Evolutionary conservation across 2,113 vertebrate species (phyloP).

Genomic region (Phylloscopus trochiloides): DNA sequence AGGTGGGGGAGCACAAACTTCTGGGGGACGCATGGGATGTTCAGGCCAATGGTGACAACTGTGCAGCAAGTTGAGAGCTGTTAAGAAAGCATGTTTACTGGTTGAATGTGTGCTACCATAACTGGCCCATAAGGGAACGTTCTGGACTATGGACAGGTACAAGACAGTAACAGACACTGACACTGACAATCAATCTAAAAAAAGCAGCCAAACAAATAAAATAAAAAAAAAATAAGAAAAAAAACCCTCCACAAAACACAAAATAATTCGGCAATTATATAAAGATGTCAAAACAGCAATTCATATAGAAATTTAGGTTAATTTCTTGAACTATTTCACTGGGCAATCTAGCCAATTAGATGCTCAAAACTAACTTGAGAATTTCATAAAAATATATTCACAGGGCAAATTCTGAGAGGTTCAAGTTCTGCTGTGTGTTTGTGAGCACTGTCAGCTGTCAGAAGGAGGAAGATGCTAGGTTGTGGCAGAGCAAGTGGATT

Average conservation of each 20-base stretch:
- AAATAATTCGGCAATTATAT: not conserved
- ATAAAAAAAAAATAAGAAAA: fast-evolving
- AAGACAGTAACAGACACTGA: not conserved
- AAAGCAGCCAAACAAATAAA: fast-evolving
- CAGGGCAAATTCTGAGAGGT: not conserved
- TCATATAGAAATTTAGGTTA: not conserved
- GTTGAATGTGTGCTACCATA: not conserved
- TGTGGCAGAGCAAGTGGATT: not conserved
- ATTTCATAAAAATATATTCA: not conserved
- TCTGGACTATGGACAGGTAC: not conserved
- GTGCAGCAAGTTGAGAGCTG: fast-evolving
- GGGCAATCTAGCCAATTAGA: not conserved
- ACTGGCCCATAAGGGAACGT: not conserved
- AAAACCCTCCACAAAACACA: not conserved
- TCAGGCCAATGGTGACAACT: not conserved
- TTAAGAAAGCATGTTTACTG: not conserved
- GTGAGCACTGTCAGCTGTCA: not conserved
- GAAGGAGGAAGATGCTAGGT: not conserved
- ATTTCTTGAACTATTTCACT: not conserved
- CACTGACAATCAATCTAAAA: not conserved
- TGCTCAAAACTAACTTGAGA: not conserved
- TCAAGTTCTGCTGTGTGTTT: not conserved
- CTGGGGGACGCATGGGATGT: not conserved
- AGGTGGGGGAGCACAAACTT: not conserved
- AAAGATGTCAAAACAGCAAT: not conserved